Conservation (phyloP, 1,140 invertebrate species). For the Lerema accius region DNA sequence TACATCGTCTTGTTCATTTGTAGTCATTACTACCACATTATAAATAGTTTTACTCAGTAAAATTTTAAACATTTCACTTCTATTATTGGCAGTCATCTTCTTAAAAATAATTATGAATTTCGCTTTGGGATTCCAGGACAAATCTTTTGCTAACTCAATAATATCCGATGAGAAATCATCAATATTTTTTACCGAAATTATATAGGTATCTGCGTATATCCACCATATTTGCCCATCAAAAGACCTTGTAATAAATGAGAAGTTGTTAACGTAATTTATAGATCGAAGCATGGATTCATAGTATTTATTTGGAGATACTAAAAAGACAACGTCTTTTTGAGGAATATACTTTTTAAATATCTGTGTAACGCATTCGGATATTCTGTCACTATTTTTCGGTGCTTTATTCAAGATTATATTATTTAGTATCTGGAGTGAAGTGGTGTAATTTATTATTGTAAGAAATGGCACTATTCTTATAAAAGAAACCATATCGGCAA, state of each 20-base stretch:
- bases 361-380: too few relatives aligned
- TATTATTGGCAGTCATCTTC: constrained; percentile 19
- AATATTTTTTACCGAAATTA: constrained; percentile 25
- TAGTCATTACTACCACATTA: constrained; percentile 27
- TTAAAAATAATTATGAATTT: constrained; percentile 32
- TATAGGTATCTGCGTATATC: constrained; percentile 17
- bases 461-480: too few relatives aligned
- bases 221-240: constrained; percentile 10
- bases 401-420: too few relatives aligned
- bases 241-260: constrained; percentile 7
- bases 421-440: too few relatives aligned
- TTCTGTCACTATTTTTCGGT: too few relatives aligned
- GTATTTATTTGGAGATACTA: not conserved
- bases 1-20: constrained; percentile 24
- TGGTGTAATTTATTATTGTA: too few relatives aligned
- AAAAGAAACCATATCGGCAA: too few relatives aligned
- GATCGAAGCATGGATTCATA: not conserved
- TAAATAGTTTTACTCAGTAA: constrained; percentile 31
- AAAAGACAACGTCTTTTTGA: not conserved
- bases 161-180: constrained; percentile 14
- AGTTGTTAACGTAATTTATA: not conserved
- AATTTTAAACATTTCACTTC: constrained; percentile 28
- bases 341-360: too few relatives aligned
- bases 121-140: constrained; percentile 36
- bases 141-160: constrained; percentile 12